Conservation (phyloP, 92 coral and sea anemone species). For the Porites evermanni region DNA sequence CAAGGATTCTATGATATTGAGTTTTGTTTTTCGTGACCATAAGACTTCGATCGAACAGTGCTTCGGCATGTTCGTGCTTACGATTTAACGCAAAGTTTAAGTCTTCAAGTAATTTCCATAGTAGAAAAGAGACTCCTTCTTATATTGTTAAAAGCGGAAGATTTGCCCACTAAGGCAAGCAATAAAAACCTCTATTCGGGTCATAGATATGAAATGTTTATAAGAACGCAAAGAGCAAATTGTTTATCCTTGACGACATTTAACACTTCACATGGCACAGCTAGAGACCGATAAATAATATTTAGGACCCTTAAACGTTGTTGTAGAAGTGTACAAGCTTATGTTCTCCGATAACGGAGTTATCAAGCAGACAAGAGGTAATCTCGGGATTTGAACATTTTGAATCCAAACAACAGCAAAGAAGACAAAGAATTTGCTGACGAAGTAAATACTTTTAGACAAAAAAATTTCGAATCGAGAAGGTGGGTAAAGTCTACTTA, state of each 20-base stretch:
- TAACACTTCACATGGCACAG: slow-evolving; percentile 7
- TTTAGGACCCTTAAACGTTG: background rate
- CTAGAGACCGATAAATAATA: background rate
- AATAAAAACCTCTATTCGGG: background rate
- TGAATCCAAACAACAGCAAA: too few relatives aligned
- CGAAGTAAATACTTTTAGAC: slow-evolving; percentile 16
- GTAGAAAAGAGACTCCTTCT: too few relatives aligned
- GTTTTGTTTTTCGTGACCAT: too few relatives aligned
- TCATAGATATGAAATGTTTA: background rate
- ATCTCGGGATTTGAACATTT: background rate
- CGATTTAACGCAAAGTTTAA: too few relatives aligned
- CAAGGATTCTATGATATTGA: too few relatives aligned
- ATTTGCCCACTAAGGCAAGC: background rate
- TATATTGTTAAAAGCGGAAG: background rate
- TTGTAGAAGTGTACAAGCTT: background rate
- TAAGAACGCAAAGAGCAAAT: background rate
- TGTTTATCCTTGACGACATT: background rate
- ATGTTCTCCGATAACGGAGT: background rate
- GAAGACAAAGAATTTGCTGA: slow-evolving; percentile 20
- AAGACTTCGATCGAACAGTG: too few relatives aligned
- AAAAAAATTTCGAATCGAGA: background rate
- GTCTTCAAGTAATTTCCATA: too few relatives aligned
- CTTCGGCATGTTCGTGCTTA: too few relatives aligned
- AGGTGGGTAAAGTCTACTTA: background rate
- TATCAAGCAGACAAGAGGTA: background rate